A percentile compares a stretch with the other conserved stretches of the same genome.
phyloP scores from a whole-genome alignment of 2,888 invertebrate species.

The Scrobipalpa atriplicella region DNA sequence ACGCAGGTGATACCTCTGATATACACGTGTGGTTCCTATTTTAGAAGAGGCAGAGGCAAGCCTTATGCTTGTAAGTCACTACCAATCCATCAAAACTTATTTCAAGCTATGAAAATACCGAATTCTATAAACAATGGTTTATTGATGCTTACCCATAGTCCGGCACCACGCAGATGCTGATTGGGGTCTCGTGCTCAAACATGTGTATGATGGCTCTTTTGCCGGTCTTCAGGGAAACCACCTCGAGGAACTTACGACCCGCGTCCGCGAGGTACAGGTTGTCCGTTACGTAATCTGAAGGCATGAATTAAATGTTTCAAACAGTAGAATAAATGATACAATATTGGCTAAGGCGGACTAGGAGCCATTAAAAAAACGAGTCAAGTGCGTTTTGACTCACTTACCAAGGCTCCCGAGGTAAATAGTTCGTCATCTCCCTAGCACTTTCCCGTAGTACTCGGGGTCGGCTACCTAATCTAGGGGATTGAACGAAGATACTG shows the following conservation, averaged over 20 bases:
- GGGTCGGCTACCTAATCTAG: too few relatives aligned
- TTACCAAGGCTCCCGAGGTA: too few relatives aligned
- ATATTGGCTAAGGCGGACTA: too few relatives aligned
- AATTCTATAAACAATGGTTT: neutral
- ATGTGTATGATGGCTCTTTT: constrained; percentile 84
- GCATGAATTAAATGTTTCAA: constrained; percentile 6
- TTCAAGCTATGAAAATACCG: neutral
- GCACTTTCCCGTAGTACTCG: neutral
- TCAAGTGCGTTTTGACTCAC: too few relatives aligned
- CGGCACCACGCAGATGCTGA: constrained; percentile 86
- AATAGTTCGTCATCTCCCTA: too few relatives aligned
- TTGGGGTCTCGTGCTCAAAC: constrained; percentile 83
- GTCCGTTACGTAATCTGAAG: constrained; percentile 86
- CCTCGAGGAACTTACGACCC: constrained; percentile 84
- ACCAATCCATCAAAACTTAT: too few relatives aligned
- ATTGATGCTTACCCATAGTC: constrained; percentile 84
- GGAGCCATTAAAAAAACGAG: too few relatives aligned
- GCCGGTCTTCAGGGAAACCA: constrained; percentile 83
- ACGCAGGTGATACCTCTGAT: too few relatives aligned
- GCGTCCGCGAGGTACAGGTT: constrained; percentile 89
- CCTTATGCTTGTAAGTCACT: neutral
- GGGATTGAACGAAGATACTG: too few relatives aligned
- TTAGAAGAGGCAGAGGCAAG: too few relatives aligned
- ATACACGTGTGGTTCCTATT: too few relatives aligned
- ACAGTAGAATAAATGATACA: too few relatives aligned